Base-by-base conservation (phyloP, 2,113 vertebrate genomes). In the Lagopus muta region DNA sequence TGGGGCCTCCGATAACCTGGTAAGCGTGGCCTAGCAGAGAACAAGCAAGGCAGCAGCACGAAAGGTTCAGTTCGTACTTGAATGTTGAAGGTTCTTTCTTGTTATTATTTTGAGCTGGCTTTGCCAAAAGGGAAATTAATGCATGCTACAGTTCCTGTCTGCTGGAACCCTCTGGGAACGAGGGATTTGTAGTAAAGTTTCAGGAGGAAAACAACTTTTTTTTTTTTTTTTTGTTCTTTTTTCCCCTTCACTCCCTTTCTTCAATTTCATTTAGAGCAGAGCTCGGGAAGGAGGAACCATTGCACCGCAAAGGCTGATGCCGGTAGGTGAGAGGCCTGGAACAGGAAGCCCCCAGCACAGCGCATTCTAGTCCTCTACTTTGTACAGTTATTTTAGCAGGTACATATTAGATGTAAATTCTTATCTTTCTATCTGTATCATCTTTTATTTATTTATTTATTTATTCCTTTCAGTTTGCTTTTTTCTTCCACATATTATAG, bases 101-200 rank as follows among this genome's bases (percentile, higher is more conserved):
- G 36, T 73, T 91, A 76, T 70, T 91, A 57, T 89, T 94, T 77
- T 65, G 82, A 67, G 13, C 13, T 42, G 65, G 69, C 69, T 90
- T 86, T 1, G 2, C 70, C 82, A 88, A 80, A 85, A 88, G 85
- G 91, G 88, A 96, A 95, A 45, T 94, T 88, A 94, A 67, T n/a
- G 5, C 72, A 73, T 47, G 6, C 13, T 42, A 48, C 54, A 32
- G 88, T 96, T 97, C 89, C 93, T 94, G 91, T 90, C 90, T 2
- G 3, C 57, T 82, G 65, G 12, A 96, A 18, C 8, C 18, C 74
- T 14, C 55, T 78, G 76, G 85, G 79, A 92, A 61, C 0, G 2
- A 88, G 40, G 58, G 34, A 86, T 91, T 88, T 25, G 24, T n/a
- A 86, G 5, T 13, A 45, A 38, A 60, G 24, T 65, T 78, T 77